Evolutionary conservation across 2,797 vertebrate species (phyloP), one percentile per base, ranked within the genome.

Genomic region (Rhinella marina): DNA sequence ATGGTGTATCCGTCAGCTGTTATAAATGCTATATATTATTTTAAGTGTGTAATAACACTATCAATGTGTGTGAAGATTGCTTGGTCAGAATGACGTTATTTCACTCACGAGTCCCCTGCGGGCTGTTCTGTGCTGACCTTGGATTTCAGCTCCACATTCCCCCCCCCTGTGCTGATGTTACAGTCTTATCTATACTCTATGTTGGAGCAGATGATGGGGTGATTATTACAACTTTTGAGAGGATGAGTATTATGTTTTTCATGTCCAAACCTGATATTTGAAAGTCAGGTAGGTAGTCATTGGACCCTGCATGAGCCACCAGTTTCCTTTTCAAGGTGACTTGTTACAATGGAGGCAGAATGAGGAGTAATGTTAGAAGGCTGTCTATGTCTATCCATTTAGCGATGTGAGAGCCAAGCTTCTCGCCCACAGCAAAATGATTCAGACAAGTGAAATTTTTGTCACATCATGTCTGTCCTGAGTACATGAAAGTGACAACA

Each of bases 251-350:
- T 56, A 7, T 32, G 27, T 56, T 54, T 27, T 75, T 81, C 0
- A 77, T 25, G 50, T 48, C 59, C 50, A 66, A 50, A 11, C 52
- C 59, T 57, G 86, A 84, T 84, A 62, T 70, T 57, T 81, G 78
- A 29, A 77, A 54, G 50, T 29, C 61, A 70, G 84, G 72, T 77
- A 81, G 84, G 88, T 56, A 50, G 77, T 82, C 82, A 89, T 82
- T 82, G 84, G 48, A 64, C 78, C 70, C 70, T 76, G 59, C 48
- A 23, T 76, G 78, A 82, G 4, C 57, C 68, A 75, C 72, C 29
- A 77, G 77, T 64, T 86, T 77, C 57, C 54, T 76, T 82, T 68
- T 86, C 21, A 89, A 86, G 84, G 72, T 89, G 59, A 89, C 78
- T 68, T 76, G 56, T 81, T 62, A 88, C 77, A 29, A 88, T 52